Conservation (phyloP, 2,888 invertebrate genomes). For the Thyatira batis region DNA sequence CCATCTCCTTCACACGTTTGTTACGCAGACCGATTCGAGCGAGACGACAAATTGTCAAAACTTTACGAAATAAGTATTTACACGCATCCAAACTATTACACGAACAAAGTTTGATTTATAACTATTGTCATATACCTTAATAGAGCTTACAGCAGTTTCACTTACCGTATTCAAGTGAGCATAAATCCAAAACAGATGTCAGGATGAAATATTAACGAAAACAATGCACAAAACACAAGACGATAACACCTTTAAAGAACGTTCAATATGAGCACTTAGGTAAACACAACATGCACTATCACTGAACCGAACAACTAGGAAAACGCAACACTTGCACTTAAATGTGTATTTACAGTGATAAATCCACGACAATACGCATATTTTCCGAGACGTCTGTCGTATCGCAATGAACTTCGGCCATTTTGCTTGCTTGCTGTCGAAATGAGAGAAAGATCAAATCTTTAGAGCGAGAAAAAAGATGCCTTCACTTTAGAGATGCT, state of each 20-base stretch:
- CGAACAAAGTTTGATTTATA: conserved; percentile 26
- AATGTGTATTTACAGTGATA: conserved; percentile 67
- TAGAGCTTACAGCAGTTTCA: conserved; percentile 20
- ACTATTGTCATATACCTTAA: conserved; percentile 7
- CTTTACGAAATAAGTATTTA: conserved; percentile 61
- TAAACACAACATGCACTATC: conserved; percentile 60
- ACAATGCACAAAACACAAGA: conserved; percentile 74
- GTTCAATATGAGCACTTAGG: conserved; percentile 53
- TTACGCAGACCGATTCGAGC: conserved; percentile 36
- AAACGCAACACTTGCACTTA: conserved; percentile 48
- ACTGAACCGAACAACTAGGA: conserved; percentile 53
- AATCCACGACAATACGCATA: conserved; percentile 54
- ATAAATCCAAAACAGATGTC: conserved; percentile 76
- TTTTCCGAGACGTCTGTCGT: conserved; percentile 69
- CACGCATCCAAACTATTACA: conserved; percentile 45
- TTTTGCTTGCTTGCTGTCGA: conserved; percentile 59
- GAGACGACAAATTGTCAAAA: conserved; percentile 66
- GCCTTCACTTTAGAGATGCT: conserved; percentile 16
- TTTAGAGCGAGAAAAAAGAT: conserved; percentile 27
- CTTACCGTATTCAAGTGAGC: conserved; percentile 75
- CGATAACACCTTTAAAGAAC: conserved; percentile 57
- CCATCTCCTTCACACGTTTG: conserved; percentile 56
- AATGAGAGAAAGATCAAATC: conserved; percentile 33
- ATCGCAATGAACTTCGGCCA: conserved; percentile 71
- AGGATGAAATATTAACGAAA: conserved; percentile 64